Percentiles rank a stretch among this genome's conserved stretches.
Evolutionary conservation across 2,113 vertebrate genomes (phyloP).

Genomic region (Dasyornis broadbenti): DNA sequence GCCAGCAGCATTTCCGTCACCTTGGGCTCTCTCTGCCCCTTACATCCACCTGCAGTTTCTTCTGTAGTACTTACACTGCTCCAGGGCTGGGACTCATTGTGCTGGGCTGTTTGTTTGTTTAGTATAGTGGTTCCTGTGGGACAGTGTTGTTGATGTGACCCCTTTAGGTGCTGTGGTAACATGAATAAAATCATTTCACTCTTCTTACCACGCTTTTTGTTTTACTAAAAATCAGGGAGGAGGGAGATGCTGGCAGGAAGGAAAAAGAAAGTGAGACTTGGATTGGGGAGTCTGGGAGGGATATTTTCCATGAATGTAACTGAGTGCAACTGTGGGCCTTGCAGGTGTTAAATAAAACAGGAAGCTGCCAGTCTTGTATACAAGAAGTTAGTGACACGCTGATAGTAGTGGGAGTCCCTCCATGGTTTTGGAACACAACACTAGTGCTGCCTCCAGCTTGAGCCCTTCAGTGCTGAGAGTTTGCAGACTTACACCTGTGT

Average conservation of each 20-base stretch:
- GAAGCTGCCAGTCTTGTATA: background rate
- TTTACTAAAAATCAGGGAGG: background rate
- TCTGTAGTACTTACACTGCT: background rate
- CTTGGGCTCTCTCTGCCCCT: background rate
- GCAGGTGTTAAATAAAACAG: background rate
- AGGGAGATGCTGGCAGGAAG: background rate
- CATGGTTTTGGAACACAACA: background rate
- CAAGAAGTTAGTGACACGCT: background rate
- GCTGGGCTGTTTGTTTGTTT: background rate
- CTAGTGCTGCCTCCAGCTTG: background rate
- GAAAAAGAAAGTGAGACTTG: background rate
- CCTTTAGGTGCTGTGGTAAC: background rate
- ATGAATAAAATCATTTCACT: background rate
- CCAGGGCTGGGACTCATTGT: background rate
- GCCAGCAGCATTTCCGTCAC: background rate
- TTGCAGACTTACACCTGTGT: background rate
- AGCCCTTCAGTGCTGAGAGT: background rate
- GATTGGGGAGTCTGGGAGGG: background rate
- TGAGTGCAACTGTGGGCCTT: background rate
- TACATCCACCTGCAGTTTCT: slow-evolving; percentile 2
- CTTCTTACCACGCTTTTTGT: background rate
- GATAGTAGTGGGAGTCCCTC: background rate
- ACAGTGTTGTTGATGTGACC: background rate
- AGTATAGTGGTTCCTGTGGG: background rate
- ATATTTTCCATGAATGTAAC: background rate